Conservation (phyloP, 2,113 vertebrate species). For the Pelobates fuscus region DNA sequence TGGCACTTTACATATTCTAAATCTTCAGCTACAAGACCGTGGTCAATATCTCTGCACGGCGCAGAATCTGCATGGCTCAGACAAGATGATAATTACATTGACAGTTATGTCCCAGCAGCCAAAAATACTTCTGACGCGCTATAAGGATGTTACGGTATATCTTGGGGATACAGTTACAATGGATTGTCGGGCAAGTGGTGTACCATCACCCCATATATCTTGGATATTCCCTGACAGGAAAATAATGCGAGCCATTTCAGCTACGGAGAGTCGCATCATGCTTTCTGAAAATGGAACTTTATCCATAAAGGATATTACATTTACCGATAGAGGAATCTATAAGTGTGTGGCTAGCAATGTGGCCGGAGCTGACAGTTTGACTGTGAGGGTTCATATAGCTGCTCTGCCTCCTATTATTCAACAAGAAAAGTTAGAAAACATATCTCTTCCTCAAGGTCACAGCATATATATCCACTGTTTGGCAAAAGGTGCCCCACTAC, state of each 20-base stretch:
- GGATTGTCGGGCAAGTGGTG: conserved; percentile 78
- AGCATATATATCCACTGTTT: conserved; percentile 77
- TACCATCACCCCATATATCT: conserved; percentile 74
- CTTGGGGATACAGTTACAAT: conserved; percentile 74
- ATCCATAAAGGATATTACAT: conserved; percentile 68
- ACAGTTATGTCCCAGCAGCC: conserved; percentile 74
- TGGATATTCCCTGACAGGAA: conserved; percentile 83
- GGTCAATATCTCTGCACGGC: conserved; percentile 84
- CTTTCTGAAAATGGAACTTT: conserved; percentile 76
- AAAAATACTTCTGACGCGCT: conserved; percentile 68
- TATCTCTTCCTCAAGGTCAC: conserved; percentile 70
- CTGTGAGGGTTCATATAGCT: conserved; percentile 76
- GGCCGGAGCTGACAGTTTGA: conserved; percentile 76
- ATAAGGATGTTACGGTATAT: conserved; percentile 73
- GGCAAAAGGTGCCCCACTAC: conserved; percentile 72
- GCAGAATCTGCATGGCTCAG: conserved; percentile 77
- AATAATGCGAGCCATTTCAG: conserved; percentile 58
- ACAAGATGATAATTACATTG: conserved; percentile 67
- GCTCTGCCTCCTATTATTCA: conserved; percentile 77
- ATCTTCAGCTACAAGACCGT: conserved; percentile 72
- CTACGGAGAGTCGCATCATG: conserved; percentile 60
- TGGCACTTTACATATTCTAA: conserved; percentile 79
- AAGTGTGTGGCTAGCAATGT: conserved; percentile 82
- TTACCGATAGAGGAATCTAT: conserved; percentile 80
- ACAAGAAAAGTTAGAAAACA: conserved; percentile 73